A percentile compares a stretch with the other conserved stretches of the same genome.
These are phyloP conservation scores for Eretmochelys imbricata DNA, from an alignment of 2,113 vertebrate species.

Conservation along the genomic window DNA sequence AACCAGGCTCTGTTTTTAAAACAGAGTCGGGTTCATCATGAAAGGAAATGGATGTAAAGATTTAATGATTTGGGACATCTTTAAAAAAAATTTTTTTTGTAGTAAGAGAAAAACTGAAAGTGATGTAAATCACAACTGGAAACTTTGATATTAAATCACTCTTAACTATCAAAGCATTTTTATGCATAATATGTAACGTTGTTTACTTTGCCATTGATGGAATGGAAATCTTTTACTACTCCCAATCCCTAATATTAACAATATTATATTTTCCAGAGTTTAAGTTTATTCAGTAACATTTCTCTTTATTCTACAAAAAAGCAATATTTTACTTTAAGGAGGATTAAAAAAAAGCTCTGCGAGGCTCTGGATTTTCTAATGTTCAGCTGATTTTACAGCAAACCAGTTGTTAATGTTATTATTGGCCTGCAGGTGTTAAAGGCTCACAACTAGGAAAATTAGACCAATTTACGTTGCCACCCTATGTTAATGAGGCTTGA, in stretches of 20 bases:
- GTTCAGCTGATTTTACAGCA: not conserved
- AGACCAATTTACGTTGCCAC: not conserved
- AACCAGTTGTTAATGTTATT: not conserved
- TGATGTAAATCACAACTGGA: not conserved
- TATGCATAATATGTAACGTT: not conserved
- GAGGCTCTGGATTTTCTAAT: not conserved
- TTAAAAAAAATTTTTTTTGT: not conserved
- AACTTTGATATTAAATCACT: slow-evolving; percentile 3
- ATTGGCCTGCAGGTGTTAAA: not conserved
- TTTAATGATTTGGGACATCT: not conserved
- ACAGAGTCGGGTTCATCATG: slow-evolving; percentile 19
- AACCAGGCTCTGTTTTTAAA: not conserved
- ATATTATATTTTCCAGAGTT: not conserved
- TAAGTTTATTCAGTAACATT: not conserved
- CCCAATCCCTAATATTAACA: rapidly evolving
- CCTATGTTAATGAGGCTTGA: not conserved
- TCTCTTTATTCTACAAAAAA: not conserved
- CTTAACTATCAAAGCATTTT: not conserved
- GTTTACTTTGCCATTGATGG: not conserved
- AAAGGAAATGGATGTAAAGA: slow-evolving; percentile 50
- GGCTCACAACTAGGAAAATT: not conserved
- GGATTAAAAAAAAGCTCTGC: not conserved
- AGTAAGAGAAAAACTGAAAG: not conserved
- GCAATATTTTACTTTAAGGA: not conserved
- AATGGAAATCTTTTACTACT: not conserved